These are phyloP conservation scores for Geophilus truncorum DNA, from an alignment of 2,888 invertebrate species.

Conservation along the genomic window DNA sequence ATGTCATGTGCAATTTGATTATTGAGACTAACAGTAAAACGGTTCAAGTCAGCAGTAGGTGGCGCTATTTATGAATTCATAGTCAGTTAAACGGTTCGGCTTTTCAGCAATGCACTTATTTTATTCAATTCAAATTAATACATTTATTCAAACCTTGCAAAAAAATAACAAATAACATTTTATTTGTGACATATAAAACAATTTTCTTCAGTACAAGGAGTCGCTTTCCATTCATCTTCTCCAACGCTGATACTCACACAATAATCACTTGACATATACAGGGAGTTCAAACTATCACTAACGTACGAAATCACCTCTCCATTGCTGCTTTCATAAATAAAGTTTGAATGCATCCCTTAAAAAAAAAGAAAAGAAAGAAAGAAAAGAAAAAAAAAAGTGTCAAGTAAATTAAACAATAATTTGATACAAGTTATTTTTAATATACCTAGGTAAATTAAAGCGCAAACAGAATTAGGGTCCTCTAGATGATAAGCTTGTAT, in stretches of 20 bases:
- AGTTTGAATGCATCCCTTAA: background rate
- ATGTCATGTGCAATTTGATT: background rate
- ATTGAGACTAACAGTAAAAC: background rate
- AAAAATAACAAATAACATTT: background rate
- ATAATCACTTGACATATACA: background rate
- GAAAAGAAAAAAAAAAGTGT: background rate
- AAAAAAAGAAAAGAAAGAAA: background rate
- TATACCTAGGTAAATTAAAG: background rate
- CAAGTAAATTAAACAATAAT: no score
- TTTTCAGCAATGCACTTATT: no score
- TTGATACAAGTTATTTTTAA: no score
- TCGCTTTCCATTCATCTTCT: background rate
- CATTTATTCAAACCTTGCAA: no score
- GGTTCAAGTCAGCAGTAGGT: background rate
- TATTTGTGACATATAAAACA: background rate
- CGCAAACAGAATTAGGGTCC: background rate
- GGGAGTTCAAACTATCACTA: background rate
- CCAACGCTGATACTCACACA: background rate
- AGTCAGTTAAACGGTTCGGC: no score
- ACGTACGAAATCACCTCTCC: background rate
- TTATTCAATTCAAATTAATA: no score
- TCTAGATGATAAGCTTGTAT: background rate
- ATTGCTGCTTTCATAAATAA: background rate
- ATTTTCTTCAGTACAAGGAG: background rate
- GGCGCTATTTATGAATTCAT: background rate